Conservation (phyloP, 2,797 vertebrate species). For the Amblyraja radiata region DNA sequence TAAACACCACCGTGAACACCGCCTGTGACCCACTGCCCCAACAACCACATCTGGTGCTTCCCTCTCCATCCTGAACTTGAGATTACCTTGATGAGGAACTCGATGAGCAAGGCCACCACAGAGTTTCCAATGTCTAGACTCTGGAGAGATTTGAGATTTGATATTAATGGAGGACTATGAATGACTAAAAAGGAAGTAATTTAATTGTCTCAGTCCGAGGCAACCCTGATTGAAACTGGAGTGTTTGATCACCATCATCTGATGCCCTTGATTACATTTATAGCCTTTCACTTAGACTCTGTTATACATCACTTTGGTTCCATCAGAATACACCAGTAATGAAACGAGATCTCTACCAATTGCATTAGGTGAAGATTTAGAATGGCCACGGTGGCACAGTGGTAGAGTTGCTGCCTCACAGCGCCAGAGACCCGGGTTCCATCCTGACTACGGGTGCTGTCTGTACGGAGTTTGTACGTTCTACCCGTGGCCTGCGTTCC, state of each 20-base stretch:
- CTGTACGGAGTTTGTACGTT: too few species aligned
- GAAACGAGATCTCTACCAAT: background rate
- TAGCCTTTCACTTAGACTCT: background rate
- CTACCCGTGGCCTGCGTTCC: too few species aligned
- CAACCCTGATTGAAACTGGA: background rate
- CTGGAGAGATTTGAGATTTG: conserved; percentile 20
- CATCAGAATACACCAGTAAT: background rate
- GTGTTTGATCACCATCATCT: conserved; percentile 28
- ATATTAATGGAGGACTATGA: background rate
- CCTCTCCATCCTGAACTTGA: conserved; percentile 1
- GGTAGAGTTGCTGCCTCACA: too few species aligned
- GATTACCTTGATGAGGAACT: conserved; percentile 6
- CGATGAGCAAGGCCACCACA: background rate
- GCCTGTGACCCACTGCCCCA: background rate
- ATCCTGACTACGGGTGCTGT: too few species aligned
- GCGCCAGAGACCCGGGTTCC: too few species aligned
- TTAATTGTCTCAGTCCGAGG: background rate
- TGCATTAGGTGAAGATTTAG: background rate
- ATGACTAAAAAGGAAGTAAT: conserved; percentile 16
- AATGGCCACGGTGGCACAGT: too few species aligned
- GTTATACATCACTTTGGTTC: background rate
- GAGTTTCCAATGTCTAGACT: background rate
- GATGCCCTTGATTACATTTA: conserved; percentile 17
- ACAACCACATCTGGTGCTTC: background rate
- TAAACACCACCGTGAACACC: background rate